Evolutionary conservation across 2,888 invertebrate genomes (phyloP).

Genomic region (Andrena trimmerana): DNA sequence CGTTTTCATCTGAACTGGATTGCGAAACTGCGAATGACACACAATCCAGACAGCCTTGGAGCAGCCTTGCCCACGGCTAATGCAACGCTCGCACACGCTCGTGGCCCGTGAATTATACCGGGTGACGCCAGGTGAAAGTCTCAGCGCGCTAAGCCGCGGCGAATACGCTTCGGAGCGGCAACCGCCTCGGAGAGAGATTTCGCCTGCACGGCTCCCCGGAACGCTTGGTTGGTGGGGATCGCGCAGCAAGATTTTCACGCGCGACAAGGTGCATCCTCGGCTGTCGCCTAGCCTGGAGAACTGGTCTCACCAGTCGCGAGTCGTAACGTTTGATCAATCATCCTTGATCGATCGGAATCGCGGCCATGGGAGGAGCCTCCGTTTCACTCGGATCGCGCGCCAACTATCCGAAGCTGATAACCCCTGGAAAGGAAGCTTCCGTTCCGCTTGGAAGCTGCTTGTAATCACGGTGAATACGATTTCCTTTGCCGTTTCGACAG

Average conservation of each 20-base stretch:
- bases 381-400: not conserved
- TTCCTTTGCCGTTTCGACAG: not conserved
- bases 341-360: not conserved
- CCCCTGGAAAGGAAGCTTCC: not conserved
- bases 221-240: not conserved
- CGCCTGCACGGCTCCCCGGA: not conserved
- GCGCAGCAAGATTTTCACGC: not conserved
- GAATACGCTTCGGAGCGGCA: not conserved
- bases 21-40: constrained; percentile 71
- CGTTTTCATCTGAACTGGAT: constrained; percentile 60
- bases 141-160: not conserved
- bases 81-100: constrained; percentile 58
- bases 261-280: not conserved
- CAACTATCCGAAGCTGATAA: not conserved
- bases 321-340: not conserved
- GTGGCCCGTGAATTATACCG: constrained; percentile 50
- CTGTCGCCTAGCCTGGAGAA: not conserved
- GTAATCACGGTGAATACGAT: not conserved
- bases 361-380: not conserved
- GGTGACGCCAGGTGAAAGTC: constrained; percentile 60
- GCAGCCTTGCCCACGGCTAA: constrained; percentile 81
- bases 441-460: not conserved
- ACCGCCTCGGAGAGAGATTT: not conserved
- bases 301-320: not conserved
- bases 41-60: constrained; percentile 79